phyloP scores from a whole-genome alignment of 2,113 vertebrate genomes.

The Anoplopoma fimbria region DNA sequence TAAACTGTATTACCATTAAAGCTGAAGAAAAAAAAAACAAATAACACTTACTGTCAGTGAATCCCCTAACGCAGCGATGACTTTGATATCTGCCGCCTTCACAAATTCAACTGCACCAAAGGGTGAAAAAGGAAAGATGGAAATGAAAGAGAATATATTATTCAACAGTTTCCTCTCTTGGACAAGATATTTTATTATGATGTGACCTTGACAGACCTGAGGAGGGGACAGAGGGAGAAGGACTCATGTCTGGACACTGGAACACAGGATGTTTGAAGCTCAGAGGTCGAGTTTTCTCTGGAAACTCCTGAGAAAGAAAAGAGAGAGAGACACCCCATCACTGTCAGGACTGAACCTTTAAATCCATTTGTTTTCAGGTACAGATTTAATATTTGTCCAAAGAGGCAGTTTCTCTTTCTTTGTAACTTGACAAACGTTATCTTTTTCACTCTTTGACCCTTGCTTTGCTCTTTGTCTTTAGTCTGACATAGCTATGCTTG shows the following conservation, averaged over 20 bases:
- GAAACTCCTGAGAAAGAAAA: constrained; percentile 77
- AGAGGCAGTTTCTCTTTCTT: neutral
- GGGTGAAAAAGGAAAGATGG: neutral
- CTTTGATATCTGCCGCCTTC: constrained; percentile 90
- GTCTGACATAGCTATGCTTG: constrained; percentile 12
- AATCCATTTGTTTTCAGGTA: too few species aligned
- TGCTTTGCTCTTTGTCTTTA: constrained; percentile 6
- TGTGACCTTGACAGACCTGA: constrained; percentile 76
- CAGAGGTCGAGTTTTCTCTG: constrained; percentile 78
- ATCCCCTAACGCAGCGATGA: constrained; percentile 92
- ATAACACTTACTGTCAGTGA: constrained; percentile 90
- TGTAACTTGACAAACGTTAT: too few species aligned
- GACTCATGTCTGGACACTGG: constrained; percentile 83
- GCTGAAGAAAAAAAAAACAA: neutral
- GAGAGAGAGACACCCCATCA: neutral
- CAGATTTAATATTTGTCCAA: neutral
- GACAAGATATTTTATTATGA: neutral
- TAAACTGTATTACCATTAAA: neutral
- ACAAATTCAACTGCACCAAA: constrained; percentile 87
- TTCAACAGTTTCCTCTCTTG: neutral
- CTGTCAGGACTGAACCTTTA: neutral
- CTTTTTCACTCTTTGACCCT: neutral
- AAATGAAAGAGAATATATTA: neutral
- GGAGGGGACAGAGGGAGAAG: constrained; percentile 79
- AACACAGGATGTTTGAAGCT: constrained; percentile 78